These are phyloP conservation scores for Lithobates pipiens DNA, from an alignment of 2,797 vertebrate species.

Conservation along the genomic window DNA sequence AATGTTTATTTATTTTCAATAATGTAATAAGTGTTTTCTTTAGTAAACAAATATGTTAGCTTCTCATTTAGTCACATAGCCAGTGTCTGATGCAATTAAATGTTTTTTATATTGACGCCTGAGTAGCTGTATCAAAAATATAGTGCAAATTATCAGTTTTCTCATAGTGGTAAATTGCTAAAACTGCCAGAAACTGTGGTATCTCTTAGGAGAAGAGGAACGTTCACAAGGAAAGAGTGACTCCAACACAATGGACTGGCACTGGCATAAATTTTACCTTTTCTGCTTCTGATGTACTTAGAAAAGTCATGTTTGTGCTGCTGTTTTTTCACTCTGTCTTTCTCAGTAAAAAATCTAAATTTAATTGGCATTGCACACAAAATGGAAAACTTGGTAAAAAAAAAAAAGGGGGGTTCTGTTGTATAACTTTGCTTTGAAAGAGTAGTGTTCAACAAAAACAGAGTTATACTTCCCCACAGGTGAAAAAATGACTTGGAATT, in stretches of 20 bases:
- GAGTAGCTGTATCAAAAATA: constrained; percentile 8
- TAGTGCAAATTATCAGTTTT: neutral
- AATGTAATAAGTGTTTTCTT: constrained; percentile 5
- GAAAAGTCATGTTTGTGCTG: constrained; percentile 8
- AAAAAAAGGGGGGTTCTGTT: no score
- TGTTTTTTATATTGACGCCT: constrained; percentile 24
- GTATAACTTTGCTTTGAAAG: no score
- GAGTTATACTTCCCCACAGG: no score
- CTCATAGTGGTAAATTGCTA: constrained; percentile 18
- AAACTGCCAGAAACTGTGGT: constrained; percentile 1
- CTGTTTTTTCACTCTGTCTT: constrained; percentile 1
- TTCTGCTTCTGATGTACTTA: constrained; percentile 11
- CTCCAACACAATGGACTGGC: constrained; percentile 46
- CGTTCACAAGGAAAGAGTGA: constrained; percentile 34
- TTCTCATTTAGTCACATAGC: constrained; percentile 29
- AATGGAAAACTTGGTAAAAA: no score
- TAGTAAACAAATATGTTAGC: constrained; percentile 22
- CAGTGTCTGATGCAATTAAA: constrained; percentile 2
- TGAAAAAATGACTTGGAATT: no score
- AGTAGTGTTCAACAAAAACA: no score
- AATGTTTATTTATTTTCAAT: neutral
- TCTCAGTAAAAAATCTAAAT: neutral
- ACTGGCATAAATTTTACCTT: neutral
- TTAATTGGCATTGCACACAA: neutral
- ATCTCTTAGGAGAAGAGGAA: constrained; percentile 17